Evolutionary conservation across 2,797 vertebrate species (phyloP), one percentile per base, ranked within the genome.

Genomic region (Gymnodraco acuticeps): DNA sequence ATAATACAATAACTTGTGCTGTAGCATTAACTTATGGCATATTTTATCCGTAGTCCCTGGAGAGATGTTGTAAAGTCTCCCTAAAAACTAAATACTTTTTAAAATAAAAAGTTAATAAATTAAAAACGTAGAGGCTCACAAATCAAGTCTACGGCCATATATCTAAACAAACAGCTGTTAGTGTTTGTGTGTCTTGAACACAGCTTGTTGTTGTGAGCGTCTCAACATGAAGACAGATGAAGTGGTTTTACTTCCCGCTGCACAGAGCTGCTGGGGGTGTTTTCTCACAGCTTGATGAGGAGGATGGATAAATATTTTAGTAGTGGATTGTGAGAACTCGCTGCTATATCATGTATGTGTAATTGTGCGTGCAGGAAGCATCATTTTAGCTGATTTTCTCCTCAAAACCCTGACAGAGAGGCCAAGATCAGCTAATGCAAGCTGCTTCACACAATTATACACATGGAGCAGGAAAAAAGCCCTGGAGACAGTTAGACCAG

Each of bases 221-320:
- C 43, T 59, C 67, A 10, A 54, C 52, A 41, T 65, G 59, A 56
- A 19, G 23, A 56, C 47, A 20, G 59, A 68, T 14, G 27, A n/a
- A 65, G 63, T 14, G 17, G 61, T 48, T 61, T 64, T 41, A 53
- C 75, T 75, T 62, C 42, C 61, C 13, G 12, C 73, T 48, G 59
- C 75, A 47, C 77, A 69, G 1, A 2, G 64, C 55, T 60, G 70
- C 67, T 56, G 1, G 46, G 64, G 52, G 56, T 72, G 59, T 70
- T 83, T 83, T 67, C 81, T 82, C 73, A 8, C 69, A 70, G 60
- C 73, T 78, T 87, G 82, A 88, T 81, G 84, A 90, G 63, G 84
- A 90, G 63, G 84, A 73, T 20, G 73, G 67, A 86, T 91, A 86
- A 89, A 91, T 88, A 92, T 93, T 93, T 93, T 61, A 93, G 86